Conservation (phyloP, 2,113 vertebrate genomes). For the Paralichthys olivaceus region DNA sequence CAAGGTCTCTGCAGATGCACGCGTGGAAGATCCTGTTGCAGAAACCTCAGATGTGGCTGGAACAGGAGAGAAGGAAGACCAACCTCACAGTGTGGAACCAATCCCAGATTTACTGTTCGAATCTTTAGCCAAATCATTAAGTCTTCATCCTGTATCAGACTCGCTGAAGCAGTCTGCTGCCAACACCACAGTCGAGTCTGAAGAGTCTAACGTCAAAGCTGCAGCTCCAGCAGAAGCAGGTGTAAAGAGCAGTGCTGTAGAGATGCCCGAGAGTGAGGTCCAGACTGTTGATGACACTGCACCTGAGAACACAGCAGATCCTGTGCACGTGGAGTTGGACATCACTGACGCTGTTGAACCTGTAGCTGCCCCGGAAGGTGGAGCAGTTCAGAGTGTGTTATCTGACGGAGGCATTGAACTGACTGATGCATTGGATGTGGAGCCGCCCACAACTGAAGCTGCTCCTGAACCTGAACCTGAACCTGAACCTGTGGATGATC, state of each 20-base stretch:
- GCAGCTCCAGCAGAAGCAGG: not conserved
- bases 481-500: conserved; percentile 13
- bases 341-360: conserved; percentile 14
- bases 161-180: not conserved
- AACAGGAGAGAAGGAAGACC: not conserved
- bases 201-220: not conserved
- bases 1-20: not conserved
- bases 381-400: not conserved
- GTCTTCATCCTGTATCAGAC: not conserved
- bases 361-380: conserved; percentile 1
- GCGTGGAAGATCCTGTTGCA: not conserved
- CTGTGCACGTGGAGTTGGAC: not conserved
- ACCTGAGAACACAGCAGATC: conserved; percentile 11
- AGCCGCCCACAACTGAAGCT: not conserved
- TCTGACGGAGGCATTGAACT: conserved; percentile 19
- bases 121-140: not conserved
- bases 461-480: conserved; percentile 24
- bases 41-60: too few relatives aligned
- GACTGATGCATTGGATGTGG: conserved; percentile 25
- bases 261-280: conserved; percentile 1
- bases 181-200: not conserved
- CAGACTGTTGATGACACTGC: not conserved
- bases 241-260: conserved; percentile 3
- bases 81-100: not conserved
- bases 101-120: not conserved